Percentiles rank a stretch among this genome's conserved stretches.
Evolutionary conservation across 2,888 invertebrate species (phyloP).

Genomic region (Dryomyza anilis): DNA sequence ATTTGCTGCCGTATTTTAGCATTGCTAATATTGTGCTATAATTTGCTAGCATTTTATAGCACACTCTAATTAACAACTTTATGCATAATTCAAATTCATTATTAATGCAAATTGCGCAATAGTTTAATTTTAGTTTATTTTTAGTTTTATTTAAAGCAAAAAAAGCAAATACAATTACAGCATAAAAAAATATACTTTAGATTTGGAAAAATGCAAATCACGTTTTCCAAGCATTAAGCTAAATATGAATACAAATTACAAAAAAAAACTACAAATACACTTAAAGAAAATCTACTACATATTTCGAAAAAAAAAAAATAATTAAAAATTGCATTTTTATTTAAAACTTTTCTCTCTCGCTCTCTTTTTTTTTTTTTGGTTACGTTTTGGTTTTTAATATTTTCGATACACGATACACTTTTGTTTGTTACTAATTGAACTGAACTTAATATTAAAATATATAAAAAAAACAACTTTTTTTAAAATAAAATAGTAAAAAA

Average conservation of each 20-base stretch:
- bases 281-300: background rate
- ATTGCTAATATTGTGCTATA: background rate
- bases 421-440: too few relatives aligned
- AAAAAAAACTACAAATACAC: constrained; percentile 21
- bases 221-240: constrained; percentile 17
- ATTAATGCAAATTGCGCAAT: constrained; percentile 9
- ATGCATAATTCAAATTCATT: background rate
- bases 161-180: background rate
- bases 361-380: too few relatives aligned
- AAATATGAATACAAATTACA: constrained; percentile 15
- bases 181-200: background rate
- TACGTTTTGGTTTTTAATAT: too few relatives aligned
- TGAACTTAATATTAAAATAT: too few relatives aligned
- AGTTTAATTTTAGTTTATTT: constrained; percentile 20
- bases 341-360: too few relatives aligned
- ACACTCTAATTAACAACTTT: too few relatives aligned
- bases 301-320: background rate
- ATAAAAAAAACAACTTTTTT: too few relatives aligned
- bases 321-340: constrained; percentile 9
- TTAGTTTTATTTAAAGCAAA: background rate
- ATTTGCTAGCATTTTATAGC: too few relatives aligned
- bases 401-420: too few relatives aligned
- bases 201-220: background rate
- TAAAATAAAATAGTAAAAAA: too few relatives aligned
- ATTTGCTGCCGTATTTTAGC: background rate